Evolutionary conservation across 2,113 vertebrate genomes (phyloP), one percentile per base, ranked within the genome.

Genomic region (Myanophis thanlyinensis): DNA sequence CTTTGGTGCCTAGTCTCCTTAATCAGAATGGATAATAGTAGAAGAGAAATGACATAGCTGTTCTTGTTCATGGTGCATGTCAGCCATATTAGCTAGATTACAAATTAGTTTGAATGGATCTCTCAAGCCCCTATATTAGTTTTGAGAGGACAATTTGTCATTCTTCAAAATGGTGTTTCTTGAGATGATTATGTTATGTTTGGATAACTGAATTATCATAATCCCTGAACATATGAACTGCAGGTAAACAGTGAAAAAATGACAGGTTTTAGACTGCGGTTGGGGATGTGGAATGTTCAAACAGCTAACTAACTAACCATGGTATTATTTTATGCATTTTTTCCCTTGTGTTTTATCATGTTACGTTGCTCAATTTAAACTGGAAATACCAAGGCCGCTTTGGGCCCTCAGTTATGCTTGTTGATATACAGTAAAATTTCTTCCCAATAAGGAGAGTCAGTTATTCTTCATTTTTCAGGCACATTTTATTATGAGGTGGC

Each of bases 251-350:
- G 18, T 59, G 22, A 6, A 59, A 56, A 48, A 89, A 51, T 85
- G 54, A 35, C 67, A 23, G 46, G 23, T 30, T 91, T 84, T 49
- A 49, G 35, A 40, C n/a, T 54, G 20, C 22, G 44, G 67, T 92
- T n/a, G 27, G 87, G 44, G 44, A 62, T 85, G 40, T 85, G 53
- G 73, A 25, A 88, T 85, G 80, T 53, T 84, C 73, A 27, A 86
- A 12, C 40, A n/a, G 51, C 67, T 73, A 59, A 52, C 87, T 94
- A 93, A 92, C 88, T 91, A 90, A n/a, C 86, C 87, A 18, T 87
- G 53, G 87, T 84, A 52, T 91, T 89, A 80, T 5, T 67, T 53
- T 67, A 46, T 15, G 85, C 89, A 46, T 52, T 48, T 89, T 87
- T 88, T 91, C 92, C 73, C 89, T 90, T 56, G 9, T 84, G 48